phyloP scores from a whole-genome alignment of 2,797 vertebrate species.

The Pelodytes ibericus region DNA sequence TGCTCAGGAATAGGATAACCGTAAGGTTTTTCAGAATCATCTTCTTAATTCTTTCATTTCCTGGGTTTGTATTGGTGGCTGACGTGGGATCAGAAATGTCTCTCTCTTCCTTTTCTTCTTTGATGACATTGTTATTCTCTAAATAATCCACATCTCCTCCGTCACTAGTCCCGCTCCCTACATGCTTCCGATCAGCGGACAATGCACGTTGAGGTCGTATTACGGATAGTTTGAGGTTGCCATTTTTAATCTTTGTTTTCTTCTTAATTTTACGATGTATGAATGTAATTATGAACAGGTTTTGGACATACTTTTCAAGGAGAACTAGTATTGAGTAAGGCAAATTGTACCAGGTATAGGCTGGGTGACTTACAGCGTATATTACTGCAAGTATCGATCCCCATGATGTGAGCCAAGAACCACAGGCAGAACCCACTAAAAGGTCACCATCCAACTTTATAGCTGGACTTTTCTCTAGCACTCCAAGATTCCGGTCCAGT shows the following conservation, averaged over 20 bases:
- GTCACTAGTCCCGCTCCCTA: conserved; percentile 77
- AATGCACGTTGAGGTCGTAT: conserved; percentile 65
- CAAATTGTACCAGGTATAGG: conserved; percentile 86
- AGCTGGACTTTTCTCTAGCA: conserved; percentile 84
- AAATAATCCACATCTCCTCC: conserved; percentile 58
- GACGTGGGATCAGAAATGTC: conserved; percentile 54
- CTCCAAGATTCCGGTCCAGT: conserved; percentile 72
- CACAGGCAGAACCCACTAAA: conserved; percentile 85
- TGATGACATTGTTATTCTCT: conserved; percentile 21
- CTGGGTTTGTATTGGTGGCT: conserved; percentile 15
- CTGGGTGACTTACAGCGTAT: conserved; percentile 70
- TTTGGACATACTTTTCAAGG: conserved; percentile 91
- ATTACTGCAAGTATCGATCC: conserved; percentile 85
- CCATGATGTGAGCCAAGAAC: conserved; percentile 95
- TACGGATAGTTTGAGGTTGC: conserved; percentile 82
- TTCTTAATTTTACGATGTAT: conserved; percentile 77
- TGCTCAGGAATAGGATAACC: conserved; percentile 90
- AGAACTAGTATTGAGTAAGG: conserved; percentile 85
- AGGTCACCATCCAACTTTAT: conserved; percentile 87
- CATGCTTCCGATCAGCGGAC: conserved; percentile 65
- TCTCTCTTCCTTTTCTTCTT: conserved; percentile 53
- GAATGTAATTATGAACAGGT: conserved; percentile 92
- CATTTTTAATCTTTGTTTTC: conserved; percentile 55
- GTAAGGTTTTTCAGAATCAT: conserved; percentile 86
- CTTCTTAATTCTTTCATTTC: conserved; percentile 67